Evolutionary conservation across 2,113 vertebrate genomes (phyloP).

Genomic region (Stigmatopora argus): DNA sequence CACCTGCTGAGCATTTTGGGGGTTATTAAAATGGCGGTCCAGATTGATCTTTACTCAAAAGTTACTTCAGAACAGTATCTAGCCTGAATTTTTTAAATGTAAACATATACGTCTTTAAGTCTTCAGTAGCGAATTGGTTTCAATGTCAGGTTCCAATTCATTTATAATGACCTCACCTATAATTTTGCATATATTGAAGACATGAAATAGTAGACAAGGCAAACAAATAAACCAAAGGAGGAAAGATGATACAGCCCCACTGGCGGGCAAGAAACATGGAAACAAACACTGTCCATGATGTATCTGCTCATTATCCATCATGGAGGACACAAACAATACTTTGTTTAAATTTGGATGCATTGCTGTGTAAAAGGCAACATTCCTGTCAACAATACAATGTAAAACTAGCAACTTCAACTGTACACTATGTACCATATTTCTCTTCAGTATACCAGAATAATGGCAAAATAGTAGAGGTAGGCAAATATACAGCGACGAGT

Average conservation of each 20-base stretch:
- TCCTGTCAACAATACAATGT: conserved; percentile 23
- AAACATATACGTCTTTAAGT: no score
- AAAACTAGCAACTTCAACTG: conserved; percentile 32
- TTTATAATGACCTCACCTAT: background rate
- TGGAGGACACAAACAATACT: conserved; percentile 1
- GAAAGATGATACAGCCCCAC: background rate
- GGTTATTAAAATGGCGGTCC: no score
- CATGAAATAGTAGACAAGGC: background rate
- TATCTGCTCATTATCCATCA: background rate
- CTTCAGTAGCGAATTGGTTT: no score
- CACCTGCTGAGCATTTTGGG: no score
- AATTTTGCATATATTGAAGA: background rate
- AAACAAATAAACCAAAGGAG: background rate
- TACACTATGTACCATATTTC: background rate
- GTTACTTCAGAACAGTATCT: no score
- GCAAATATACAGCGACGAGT: no score
- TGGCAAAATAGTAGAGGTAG: background rate
- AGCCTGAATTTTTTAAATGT: no score
- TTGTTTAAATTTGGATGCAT: conserved; percentile 17
- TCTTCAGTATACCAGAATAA: conserved; percentile 19
- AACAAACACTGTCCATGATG: background rate
- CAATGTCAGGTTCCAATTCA: no score
- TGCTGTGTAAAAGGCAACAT: conserved; percentile 21
- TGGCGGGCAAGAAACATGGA: background rate
- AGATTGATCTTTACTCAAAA: no score